Conservation (phyloP, 2,113 vertebrate genomes). For the Lagenorhynchus albirostris region DNA sequence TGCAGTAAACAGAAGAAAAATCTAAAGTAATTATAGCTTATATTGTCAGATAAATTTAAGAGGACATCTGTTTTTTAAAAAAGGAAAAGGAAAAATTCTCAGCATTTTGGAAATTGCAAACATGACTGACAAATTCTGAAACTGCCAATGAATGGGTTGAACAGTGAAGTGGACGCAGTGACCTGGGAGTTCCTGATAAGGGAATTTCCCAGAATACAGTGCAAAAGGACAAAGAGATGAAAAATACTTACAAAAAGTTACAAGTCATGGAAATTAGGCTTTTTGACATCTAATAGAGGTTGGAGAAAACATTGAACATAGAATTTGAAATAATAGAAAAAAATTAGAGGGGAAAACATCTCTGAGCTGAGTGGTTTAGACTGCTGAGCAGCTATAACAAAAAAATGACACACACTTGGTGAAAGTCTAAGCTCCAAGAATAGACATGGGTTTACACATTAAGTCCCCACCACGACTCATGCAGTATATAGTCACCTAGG, state of each 20-base stretch:
- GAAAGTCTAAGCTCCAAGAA: not conserved
- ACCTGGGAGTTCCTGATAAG: too few species aligned
- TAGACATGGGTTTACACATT: rapidly evolving
- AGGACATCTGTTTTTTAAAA: not conserved
- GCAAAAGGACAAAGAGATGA: not conserved
- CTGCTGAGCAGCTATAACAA: not conserved
- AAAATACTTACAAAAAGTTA: not conserved
- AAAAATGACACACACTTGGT: not conserved
- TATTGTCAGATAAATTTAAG: not conserved
- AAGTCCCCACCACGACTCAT: not conserved
- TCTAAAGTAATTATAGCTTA: not conserved
- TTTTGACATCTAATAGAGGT: not conserved
- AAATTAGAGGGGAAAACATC: not conserved
- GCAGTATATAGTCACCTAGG: not conserved
- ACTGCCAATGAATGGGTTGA: not conserved
- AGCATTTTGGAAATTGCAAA: not conserved
- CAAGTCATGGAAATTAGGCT: not conserved
- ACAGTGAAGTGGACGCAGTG: rapidly evolving
- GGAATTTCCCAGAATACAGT: not conserved
- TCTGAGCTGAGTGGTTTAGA: not conserved
- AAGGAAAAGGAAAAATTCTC: not conserved
- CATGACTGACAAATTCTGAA: not conserved
- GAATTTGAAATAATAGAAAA: not conserved
- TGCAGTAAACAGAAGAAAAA: not conserved
- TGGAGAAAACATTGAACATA: not conserved